Evolutionary conservation across 2,113 vertebrate genomes (phyloP).

Genomic region (Glareola pratincola): DNA sequence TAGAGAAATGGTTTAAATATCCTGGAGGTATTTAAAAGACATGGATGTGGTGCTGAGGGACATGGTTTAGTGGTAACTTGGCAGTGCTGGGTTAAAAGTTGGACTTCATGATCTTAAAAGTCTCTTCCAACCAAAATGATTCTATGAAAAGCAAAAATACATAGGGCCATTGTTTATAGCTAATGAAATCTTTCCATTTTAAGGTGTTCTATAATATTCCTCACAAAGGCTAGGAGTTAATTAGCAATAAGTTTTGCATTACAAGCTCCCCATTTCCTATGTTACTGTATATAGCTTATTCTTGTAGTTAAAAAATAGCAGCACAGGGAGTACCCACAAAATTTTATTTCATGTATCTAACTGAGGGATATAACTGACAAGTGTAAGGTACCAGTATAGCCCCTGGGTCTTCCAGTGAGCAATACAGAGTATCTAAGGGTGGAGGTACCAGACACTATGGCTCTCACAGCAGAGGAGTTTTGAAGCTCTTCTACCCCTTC

Average conservation of each 20-base stretch:
- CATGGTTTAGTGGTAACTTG: background rate
- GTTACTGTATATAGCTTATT: too few relatives aligned
- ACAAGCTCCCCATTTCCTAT: background rate
- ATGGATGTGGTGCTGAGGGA: background rate
- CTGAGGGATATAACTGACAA: background rate
- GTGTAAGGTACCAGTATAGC: background rate
- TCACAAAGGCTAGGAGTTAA: background rate
- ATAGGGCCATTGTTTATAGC: background rate
- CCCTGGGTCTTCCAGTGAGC: background rate
- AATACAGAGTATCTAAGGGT: rapidly evolving
- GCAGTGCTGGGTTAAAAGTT: background rate
- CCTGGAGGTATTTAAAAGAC: background rate
- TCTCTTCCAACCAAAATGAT: background rate
- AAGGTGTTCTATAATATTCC: background rate
- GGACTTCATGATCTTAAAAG: background rate
- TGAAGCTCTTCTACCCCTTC: background rate
- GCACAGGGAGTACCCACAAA: background rate
- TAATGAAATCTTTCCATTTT: background rate
- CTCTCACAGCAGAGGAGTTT: background rate
- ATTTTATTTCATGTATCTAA: background rate
- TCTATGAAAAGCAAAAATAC: background rate
- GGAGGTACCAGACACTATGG: background rate
- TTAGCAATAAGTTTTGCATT: background rate
- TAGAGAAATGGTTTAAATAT: background rate
- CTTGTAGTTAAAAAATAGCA: background rate